Evolutionary conservation across 2,888 invertebrate species (phyloP).

Genomic region (Tetragonula carbonaria): DNA sequence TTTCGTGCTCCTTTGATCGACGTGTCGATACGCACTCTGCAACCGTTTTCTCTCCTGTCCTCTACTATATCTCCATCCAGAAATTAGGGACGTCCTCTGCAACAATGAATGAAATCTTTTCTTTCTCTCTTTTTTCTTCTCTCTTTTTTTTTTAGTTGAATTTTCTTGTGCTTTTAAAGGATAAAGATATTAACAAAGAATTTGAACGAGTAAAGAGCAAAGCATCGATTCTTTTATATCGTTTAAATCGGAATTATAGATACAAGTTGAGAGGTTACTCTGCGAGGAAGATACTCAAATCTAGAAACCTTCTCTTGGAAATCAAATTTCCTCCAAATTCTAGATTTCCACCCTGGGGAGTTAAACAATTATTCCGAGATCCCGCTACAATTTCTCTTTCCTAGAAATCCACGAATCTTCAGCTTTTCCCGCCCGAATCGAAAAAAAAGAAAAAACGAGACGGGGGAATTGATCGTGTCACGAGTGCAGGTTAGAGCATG

Average conservation of each 20-base stretch:
- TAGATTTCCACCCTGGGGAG: neutral
- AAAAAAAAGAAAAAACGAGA: neutral
- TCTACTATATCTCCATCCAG: constrained; percentile 44
- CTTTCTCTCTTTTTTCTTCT: no score
- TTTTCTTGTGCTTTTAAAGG: neutral
- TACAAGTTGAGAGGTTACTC: neutral
- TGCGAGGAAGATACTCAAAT: neutral
- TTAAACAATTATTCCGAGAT: neutral
- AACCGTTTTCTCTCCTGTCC: constrained; percentile 34
- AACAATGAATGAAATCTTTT: neutral
- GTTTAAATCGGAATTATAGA: neutral
- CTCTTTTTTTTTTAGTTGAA: neutral
- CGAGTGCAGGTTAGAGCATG: constrained; percentile 17
- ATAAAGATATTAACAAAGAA: neutral
- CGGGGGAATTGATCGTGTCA: neutral
- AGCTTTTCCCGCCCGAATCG: no score
- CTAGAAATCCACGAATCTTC: neutral
- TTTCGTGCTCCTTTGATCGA: constrained; percentile 70
- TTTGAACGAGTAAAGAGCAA: no score
- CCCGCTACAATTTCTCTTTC: neutral
- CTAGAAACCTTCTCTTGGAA: neutral
- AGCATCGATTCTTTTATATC: no score
- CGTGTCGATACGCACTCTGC: constrained; percentile 60
- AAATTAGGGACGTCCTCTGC: constrained; percentile 5
- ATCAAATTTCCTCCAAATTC: no score